Conservation (phyloP, 2,113 vertebrate species). For the Leptocoma aspasia region DNA sequence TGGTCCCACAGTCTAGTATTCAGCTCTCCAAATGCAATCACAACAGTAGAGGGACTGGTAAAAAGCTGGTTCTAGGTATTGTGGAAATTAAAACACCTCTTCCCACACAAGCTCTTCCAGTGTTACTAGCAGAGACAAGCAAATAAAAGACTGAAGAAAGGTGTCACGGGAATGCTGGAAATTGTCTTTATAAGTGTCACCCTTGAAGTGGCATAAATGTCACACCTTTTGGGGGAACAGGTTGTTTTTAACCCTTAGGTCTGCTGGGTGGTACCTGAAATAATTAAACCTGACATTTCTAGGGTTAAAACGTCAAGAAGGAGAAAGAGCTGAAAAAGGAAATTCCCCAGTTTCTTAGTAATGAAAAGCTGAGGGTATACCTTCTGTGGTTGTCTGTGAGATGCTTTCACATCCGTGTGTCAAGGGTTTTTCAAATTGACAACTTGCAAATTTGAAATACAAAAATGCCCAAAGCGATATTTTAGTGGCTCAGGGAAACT, state of each 20-base stretch:
- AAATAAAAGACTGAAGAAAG: neutral
- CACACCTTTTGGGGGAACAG: conserved; percentile 4
- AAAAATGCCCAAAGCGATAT: conserved; percentile 86
- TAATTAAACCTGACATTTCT: conserved; percentile 79
- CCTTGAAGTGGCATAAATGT: neutral
- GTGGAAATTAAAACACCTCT: neutral
- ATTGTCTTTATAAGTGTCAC: neutral
- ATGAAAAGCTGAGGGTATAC: conserved; percentile 83
- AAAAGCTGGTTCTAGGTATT: neutral
- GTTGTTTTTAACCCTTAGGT: conserved; percentile 76
- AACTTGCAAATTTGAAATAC: conserved; percentile 88
- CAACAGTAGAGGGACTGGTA: neutral
- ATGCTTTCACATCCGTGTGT: conserved; percentile 79
- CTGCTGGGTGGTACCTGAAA: conserved; percentile 63
- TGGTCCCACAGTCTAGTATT: neutral
- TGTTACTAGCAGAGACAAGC: neutral
- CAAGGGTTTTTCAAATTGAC: conserved; percentile 86
- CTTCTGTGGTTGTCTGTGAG: conserved; percentile 77
- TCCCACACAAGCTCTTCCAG: neutral
- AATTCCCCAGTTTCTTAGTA: conserved; percentile 80
- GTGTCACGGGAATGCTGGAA: neutral
- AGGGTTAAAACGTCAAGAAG: conserved; percentile 80
- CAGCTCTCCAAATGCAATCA: neutral
- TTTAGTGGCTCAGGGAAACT: conserved; percentile 81
- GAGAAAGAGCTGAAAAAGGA: conserved; percentile 79